Conservation (phyloP, 2,888 invertebrate genomes). For the Priocnemis perturbator region DNA sequence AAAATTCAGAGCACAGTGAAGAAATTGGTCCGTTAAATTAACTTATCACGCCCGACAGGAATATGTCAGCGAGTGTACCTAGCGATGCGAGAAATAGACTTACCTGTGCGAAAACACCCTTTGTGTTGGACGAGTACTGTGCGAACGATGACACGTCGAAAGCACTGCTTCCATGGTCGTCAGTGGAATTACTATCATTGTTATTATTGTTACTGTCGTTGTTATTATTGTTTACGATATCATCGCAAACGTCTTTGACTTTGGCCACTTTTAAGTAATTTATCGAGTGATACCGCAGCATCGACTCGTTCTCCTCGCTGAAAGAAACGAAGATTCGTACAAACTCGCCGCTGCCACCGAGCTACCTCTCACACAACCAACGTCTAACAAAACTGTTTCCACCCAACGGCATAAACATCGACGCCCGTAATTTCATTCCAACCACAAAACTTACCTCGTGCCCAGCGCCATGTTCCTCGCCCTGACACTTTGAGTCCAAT, state of each 20-base stretch:
- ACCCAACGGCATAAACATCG: too few relatives aligned
- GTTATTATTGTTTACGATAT: slow-evolving; percentile 58
- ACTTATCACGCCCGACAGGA: too few relatives aligned
- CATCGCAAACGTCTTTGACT: slow-evolving; percentile 45
- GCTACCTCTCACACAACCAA: too few relatives aligned
- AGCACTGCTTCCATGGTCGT: slow-evolving; percentile 19
- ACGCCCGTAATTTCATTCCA: too few relatives aligned
- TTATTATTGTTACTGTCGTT: slow-evolving; percentile 22
- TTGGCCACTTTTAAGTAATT: slow-evolving; percentile 37
- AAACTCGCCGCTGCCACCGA: too few relatives aligned
- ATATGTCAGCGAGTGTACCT: too few relatives aligned
- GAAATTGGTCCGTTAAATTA: too few relatives aligned
- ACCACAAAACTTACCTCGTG: not conserved
- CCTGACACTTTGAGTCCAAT: not conserved
- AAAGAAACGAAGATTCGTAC: slow-evolving; percentile 21
- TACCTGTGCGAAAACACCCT: slow-evolving; percentile 67
- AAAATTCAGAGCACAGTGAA: too few relatives aligned
- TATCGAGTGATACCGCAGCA: slow-evolving; percentile 47
- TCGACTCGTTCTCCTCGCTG: slow-evolving; percentile 57
- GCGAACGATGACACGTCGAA: not conserved
- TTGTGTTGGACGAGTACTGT: slow-evolving; percentile 59
- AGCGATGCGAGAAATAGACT: slow-evolving; percentile 24
- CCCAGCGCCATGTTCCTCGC: not conserved
- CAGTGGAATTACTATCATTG: slow-evolving; percentile 25
- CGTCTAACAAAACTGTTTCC: too few relatives aligned